A percentile compares a stretch with the other conserved stretches of the same genome.
Evolutionary conservation across 2,888 invertebrate genomes (phyloP).

Genomic region (Microctonus hyperodae): DNA sequence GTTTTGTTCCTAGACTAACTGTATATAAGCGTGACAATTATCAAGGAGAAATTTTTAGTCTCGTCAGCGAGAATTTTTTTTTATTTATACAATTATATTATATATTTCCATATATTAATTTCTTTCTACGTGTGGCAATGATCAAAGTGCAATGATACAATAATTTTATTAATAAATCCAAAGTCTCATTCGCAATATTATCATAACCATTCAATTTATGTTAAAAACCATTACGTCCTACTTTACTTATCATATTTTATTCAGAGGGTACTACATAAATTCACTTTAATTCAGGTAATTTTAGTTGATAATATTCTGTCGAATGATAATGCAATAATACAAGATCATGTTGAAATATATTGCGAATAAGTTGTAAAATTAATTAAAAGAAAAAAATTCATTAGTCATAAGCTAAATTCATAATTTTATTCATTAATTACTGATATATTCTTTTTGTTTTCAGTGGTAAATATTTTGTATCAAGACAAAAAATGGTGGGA

Average conservation of each 20-base stretch:
- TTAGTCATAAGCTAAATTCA: too few relatives aligned
- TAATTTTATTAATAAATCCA: not conserved
- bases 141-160: not conserved
- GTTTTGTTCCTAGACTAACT: too few relatives aligned
- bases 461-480: not conserved
- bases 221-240: not conserved
- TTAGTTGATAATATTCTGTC: not conserved
- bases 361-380: too few relatives aligned
- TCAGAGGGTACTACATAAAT: not conserved
- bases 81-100: too few relatives aligned
- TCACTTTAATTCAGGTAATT: not conserved
- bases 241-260: not conserved
- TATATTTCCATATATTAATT: not conserved
- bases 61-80: too few relatives aligned
- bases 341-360: not conserved
- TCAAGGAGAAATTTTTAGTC: too few relatives aligned
- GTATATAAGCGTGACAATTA: too few relatives aligned
- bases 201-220: not conserved
- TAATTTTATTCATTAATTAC: too few relatives aligned
- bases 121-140: not conserved
- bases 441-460: not conserved
- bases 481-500: constrained; percentile 45
- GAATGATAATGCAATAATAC: not conserved
- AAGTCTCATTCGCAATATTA: not conserved
- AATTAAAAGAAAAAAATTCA: too few relatives aligned